Percentiles rank a stretch among this genome's conserved stretches.
Conservation (phyloP, 2,113 vertebrate species). For the Aviceda subcristata region DNA sequence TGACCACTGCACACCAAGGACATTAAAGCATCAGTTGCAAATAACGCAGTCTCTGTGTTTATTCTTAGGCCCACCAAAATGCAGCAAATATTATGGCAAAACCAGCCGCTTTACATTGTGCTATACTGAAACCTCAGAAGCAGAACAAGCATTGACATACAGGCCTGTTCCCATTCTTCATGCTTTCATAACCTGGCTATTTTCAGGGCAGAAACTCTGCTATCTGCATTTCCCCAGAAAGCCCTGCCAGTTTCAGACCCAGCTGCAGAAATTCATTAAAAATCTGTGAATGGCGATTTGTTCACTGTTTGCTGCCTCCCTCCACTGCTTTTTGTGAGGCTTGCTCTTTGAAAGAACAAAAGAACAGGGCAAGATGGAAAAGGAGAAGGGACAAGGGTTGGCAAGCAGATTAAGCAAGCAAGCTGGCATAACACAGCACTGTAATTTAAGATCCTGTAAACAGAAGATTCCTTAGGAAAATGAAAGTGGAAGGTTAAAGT, state of each 20-base stretch:
- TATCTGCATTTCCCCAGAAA: slow-evolving; percentile 9
- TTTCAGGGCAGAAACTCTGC: slow-evolving; percentile 1
- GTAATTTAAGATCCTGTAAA: background rate
- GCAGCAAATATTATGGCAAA: background rate
- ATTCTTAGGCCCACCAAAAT: background rate
- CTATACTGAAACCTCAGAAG: background rate
- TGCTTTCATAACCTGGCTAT: slow-evolving; percentile 40
- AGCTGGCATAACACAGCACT: background rate
- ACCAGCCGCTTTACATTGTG: background rate
- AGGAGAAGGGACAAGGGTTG: background rate
- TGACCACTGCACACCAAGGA: background rate
- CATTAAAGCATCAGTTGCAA: background rate
- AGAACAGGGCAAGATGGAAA: background rate
- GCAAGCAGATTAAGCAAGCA: background rate
- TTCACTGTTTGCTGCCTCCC: background rate
- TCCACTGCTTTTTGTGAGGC: background rate
- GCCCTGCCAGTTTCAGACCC: slow-evolving; percentile 4
- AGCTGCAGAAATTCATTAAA: slow-evolving; percentile 53
- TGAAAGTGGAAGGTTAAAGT: background rate
- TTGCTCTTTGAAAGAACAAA: slow-evolving; percentile 40
- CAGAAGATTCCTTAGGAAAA: background rate
- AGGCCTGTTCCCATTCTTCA: background rate
- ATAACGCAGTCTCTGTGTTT: background rate
- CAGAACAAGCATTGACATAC: background rate
- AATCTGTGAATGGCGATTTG: background rate